Evolutionary conservation across 2,797 vertebrate species (phyloP), one percentile per base, ranked within the genome.

Genomic region (Spinibarbus caldwelli): DNA sequence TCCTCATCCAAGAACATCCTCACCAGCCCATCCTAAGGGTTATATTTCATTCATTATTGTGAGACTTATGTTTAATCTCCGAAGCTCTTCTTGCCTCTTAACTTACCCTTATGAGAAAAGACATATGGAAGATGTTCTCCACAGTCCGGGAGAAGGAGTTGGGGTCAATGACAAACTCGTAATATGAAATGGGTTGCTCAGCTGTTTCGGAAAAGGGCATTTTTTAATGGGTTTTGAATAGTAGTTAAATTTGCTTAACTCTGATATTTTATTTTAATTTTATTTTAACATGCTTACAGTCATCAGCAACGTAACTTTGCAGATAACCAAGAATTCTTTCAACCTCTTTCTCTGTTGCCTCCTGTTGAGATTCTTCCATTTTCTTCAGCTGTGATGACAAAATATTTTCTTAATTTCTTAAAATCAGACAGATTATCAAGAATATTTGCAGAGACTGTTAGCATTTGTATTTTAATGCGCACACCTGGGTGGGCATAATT

Each of bases 291-390:
- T 80, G 96, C 98, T 97, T 91, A 99, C 98, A 95, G 47, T 99
- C 97, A 1, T 96, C 93, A 86, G 87, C 84, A 88, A 95, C 95
- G 85, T 97, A 97, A 2, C 90, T 81, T 17, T 95, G 95, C 79
- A 99, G 89, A 84, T 94, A 94, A 68, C 94, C 94, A 86, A 99
- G 93, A 86, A 99, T 98, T 90, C 97, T 96, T 87, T 99, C 98
- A 21, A 99, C 97, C 92, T 99, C 98, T 90, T 98, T 99, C 92
- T 98, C 98, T 36, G 98, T 99, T 0, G 97, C 97, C 93, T 99
- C 98, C 90, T 98, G 97, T 41, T 98, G 96, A 34, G 97, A 98
- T 75, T 96, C 96, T 59, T 97, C 97, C 97, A 99, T 98, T 93
- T 95, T 97, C 87, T 97, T 98, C 85, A 99, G 88, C 98, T 99